phyloP scores from a whole-genome alignment of 1,140 invertebrate species.

The Belonocnema kinseyi region DNA sequence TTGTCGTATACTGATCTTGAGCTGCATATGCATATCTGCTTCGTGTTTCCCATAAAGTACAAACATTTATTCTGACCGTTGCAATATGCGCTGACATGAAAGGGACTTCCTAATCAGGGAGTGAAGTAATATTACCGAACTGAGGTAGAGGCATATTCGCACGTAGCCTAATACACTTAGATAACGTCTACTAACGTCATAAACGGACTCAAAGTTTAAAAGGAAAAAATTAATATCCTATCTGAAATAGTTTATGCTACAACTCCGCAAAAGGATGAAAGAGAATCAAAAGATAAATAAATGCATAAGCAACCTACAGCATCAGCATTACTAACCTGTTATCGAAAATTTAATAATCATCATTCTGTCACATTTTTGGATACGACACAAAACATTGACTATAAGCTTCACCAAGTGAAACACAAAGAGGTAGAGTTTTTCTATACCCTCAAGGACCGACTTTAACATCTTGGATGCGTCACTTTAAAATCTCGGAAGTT shows the following conservation, averaged over 20 bases:
- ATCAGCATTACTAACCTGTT: too few relatives aligned
- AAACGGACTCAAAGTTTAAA: not conserved
- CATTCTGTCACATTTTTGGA: too few relatives aligned
- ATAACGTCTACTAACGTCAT: not conserved
- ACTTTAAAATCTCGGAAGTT: too few relatives aligned
- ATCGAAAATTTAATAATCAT: too few relatives aligned
- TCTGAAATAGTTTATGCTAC: not conserved
- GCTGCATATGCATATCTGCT: slow-evolving; percentile 21
- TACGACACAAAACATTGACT: too few relatives aligned
- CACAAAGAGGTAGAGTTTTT: too few relatives aligned
- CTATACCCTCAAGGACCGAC: too few relatives aligned
- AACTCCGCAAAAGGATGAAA: not conserved
- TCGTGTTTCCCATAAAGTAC: not conserved
- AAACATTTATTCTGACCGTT: not conserved
- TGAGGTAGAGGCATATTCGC: not conserved
- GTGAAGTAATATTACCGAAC: not conserved
- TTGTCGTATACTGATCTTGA: slow-evolving; percentile 18
- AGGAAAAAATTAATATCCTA: not conserved
- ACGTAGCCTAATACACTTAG: not conserved
- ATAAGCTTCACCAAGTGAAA: too few relatives aligned
- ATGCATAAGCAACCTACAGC: not conserved
- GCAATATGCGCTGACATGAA: not conserved
- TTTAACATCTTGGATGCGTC: too few relatives aligned
- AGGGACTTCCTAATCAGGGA: slow-evolving; percentile 7
- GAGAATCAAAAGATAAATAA: not conserved